A percentile compares a stretch with the other conserved stretches of the same genome.
phyloP scores from a whole-genome alignment of 2,113 vertebrate genomes.

The Megaceryle maxima region DNA sequence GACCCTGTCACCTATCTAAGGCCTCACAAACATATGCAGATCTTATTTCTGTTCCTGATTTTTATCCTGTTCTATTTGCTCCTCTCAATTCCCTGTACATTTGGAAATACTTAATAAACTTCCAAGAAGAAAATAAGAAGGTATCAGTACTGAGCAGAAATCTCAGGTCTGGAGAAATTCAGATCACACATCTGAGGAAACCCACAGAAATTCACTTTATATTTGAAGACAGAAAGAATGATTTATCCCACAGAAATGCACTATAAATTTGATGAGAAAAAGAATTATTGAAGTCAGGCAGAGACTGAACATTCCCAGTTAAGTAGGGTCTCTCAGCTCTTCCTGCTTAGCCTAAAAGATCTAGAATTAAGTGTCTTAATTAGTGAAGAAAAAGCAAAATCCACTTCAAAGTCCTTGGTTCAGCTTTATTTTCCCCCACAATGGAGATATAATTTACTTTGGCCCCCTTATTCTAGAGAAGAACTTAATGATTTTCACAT shows the following conservation, averaged over 20 bases:
- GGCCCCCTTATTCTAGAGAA: neutral
- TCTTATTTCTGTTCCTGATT: neutral
- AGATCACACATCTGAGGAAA: neutral
- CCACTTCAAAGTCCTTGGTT: neutral
- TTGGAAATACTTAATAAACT: neutral
- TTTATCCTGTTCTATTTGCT: neutral
- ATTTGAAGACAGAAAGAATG: neutral
- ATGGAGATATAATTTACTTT: neutral
- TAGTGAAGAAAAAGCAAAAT: neutral
- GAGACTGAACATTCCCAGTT: neutral
- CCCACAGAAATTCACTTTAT: neutral
- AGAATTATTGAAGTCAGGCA: neutral
- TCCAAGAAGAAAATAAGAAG: neutral
- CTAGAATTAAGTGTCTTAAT: neutral
- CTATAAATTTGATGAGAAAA: neutral
- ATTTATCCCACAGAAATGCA: neutral
- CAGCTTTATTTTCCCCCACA: neutral
- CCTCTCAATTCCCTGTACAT: neutral
- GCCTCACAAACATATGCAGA: neutral
- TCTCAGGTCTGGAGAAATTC: neutral
- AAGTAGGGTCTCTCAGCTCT: neutral
- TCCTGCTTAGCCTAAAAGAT: neutral
- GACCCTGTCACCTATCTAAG: neutral
- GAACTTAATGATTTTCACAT: neutral
- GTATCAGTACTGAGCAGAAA: neutral